Conservation (phyloP, 2,113 vertebrate species). For the Rutilus rutilus region DNA sequence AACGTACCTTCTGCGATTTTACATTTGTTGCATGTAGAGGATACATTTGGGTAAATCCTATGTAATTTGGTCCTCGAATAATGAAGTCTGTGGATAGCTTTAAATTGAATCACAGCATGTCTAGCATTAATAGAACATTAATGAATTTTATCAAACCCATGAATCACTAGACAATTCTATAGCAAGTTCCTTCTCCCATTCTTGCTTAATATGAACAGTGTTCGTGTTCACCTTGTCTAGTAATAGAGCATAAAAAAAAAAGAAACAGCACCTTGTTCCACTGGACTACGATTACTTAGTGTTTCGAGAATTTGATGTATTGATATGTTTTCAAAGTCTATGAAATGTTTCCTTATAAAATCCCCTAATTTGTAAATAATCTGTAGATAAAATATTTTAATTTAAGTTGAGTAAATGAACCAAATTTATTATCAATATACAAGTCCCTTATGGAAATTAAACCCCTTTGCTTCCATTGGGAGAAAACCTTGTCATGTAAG, state of each 20-base stretch:
- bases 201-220: neutral
- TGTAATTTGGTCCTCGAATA: neutral
- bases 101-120: neutral
- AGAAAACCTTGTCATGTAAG: neutral
- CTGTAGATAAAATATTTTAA: neutral
- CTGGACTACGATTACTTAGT: neutral
- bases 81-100: neutral
- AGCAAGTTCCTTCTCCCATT: neutral
- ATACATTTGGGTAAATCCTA: neutral
- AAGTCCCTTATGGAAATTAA: neutral
- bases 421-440: neutral
- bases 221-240: too few relatives aligned
- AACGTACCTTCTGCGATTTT: neutral
- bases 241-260: too few relatives aligned
- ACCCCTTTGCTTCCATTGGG: neutral
- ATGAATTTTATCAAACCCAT: neutral
- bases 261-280: too few relatives aligned
- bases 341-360: neutral
- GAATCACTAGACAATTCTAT: neutral
- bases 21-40: neutral
- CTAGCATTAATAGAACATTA: neutral
- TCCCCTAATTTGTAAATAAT: neutral
- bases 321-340: neutral
- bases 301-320: neutral
- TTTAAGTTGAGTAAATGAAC: neutral